A percentile compares a stretch with the other conserved stretches of the same genome.
These are phyloP conservation scores for Papilio demoleus DNA, from an alignment of 2,888 invertebrate species.

Conservation along the genomic window DNA sequence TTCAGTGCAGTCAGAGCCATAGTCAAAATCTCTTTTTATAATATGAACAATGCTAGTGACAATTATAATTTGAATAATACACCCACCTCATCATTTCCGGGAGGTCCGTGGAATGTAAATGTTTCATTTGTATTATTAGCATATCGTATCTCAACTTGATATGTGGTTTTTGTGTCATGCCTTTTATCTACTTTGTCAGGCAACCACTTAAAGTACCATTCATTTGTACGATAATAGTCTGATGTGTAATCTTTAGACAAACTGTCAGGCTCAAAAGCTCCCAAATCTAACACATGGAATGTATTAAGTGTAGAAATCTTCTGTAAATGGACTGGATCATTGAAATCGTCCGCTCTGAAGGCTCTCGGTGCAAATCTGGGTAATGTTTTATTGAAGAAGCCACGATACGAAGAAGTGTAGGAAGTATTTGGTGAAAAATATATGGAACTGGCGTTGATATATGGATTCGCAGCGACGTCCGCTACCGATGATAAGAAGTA, in stretches of 20 bases:
- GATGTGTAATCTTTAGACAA: conserved; percentile 94
- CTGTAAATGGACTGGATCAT: conserved; percentile 96
- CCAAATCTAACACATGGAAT: conserved; percentile 93
- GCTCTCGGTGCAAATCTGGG: conserved; percentile 97
- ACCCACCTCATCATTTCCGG: conserved; percentile 92
- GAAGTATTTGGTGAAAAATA: conserved; percentile 97
- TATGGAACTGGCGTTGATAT: conserved; percentile 95
- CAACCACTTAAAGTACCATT: conserved; percentile 96
- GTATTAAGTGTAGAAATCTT: conserved; percentile 97
- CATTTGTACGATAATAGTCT: conserved; percentile 95
- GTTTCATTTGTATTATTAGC: conserved; percentile 97
- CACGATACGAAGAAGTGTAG: conserved; percentile 96
- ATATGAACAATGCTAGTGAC: too few species aligned
- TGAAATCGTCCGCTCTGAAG: conserved; percentile 95
- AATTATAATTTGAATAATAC: conserved; percentile 12
- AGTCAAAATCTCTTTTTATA: too few species aligned
- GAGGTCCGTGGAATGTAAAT: conserved; percentile 97
- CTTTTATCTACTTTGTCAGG: conserved; percentile 92
- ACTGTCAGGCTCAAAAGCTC: conserved; percentile 91
- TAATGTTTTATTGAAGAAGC: conserved; percentile 98
- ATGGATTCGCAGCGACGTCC: conserved; percentile 96
- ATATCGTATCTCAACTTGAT: conserved; percentile 96
- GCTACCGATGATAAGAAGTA: conserved; percentile 97
- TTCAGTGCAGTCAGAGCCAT: too few species aligned
- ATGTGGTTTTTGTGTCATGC: conserved; percentile 96